phyloP scores from a whole-genome alignment of 2,113 vertebrate species.

The Sterrhoptilus dennistouni region DNA sequence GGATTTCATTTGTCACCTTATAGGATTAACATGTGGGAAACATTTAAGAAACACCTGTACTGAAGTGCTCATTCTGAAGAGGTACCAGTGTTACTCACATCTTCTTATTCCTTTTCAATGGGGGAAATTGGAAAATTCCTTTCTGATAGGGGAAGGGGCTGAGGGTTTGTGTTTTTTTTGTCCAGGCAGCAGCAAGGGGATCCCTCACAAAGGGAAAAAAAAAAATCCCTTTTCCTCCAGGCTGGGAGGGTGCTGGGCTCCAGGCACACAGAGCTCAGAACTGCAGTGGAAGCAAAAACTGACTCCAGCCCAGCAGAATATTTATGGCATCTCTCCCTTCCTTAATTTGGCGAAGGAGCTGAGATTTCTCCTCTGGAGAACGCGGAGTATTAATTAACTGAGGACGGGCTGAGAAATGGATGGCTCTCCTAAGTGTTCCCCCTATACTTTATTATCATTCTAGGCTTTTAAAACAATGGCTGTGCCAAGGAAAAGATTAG shows the following conservation, averaged over 20 bases:
- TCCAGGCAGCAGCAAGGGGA: background rate
- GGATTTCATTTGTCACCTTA: too few relatives aligned
- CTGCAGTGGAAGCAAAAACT: slow-evolving; percentile 33
- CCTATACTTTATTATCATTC: slow-evolving; percentile 55
- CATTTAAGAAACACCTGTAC: too few relatives aligned
- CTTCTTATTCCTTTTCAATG: too few relatives aligned
- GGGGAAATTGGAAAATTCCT: too few relatives aligned
- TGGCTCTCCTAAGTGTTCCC: slow-evolving; percentile 63
- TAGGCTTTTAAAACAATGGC: slow-evolving; percentile 51
- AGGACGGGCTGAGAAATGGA: slow-evolving; percentile 51
- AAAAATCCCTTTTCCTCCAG: background rate
- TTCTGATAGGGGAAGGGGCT: background rate
- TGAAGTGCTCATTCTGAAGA: too few relatives aligned
- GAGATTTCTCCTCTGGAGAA: slow-evolving; percentile 61
- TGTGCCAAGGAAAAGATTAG: slow-evolving; percentile 58
- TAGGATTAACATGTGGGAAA: too few relatives aligned
- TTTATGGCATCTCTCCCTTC: slow-evolving; percentile 38
- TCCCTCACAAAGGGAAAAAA: too few relatives aligned
- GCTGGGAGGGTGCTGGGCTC: background rate
- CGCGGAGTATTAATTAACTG: slow-evolving; percentile 62
- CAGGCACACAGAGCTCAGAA: background rate
- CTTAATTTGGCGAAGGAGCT: slow-evolving; percentile 58
- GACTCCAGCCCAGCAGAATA: background rate
- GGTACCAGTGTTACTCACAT: too few relatives aligned
- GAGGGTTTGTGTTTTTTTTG: background rate